Conservation (phyloP, 2,113 vertebrate species). For the Thalassoma bifasciatum region DNA sequence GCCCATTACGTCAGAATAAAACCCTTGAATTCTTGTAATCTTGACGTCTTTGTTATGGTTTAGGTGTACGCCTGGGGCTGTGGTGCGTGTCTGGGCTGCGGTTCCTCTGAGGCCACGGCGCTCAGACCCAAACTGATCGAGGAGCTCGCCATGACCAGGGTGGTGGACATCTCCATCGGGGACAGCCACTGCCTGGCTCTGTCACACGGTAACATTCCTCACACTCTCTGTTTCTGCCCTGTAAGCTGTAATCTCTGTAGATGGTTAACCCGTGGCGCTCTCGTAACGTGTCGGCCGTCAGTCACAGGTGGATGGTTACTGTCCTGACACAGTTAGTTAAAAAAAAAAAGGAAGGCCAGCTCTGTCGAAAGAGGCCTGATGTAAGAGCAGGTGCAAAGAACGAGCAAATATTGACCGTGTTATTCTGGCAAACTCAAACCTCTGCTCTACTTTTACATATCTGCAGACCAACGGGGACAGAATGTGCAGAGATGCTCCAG, state of each 20-base stretch:
- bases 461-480: no score
- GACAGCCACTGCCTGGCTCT: slow-evolving; percentile 98
- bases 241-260: background rate
- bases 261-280: no score
- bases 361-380: slow-evolving; percentile 13
- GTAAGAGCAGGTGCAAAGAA: slow-evolving; percentile 1
- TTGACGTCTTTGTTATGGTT: background rate
- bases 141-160: slow-evolving; percentile 93
- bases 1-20: no score
- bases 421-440: background rate
- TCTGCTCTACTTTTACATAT: background rate
- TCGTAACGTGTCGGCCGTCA: background rate
- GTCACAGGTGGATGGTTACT: background rate
- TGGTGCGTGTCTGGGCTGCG: slow-evolving; percentile 96
- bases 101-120: slow-evolving; percentile 96
- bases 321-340: background rate
- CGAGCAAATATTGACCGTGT: background rate
- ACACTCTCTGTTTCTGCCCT: no score
- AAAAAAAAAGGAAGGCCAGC: background rate
- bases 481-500: no score
- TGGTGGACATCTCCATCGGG: slow-evolving; percentile 97
- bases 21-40: background rate
- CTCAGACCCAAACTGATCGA: slow-evolving; percentile 94
- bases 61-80: slow-evolving; percentile 98
- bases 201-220: slow-evolving; percentile 88